These are phyloP conservation scores for Myotis yumanensis DNA, from an alignment of 2,113 vertebrate species.

Conservation along the genomic window DNA sequence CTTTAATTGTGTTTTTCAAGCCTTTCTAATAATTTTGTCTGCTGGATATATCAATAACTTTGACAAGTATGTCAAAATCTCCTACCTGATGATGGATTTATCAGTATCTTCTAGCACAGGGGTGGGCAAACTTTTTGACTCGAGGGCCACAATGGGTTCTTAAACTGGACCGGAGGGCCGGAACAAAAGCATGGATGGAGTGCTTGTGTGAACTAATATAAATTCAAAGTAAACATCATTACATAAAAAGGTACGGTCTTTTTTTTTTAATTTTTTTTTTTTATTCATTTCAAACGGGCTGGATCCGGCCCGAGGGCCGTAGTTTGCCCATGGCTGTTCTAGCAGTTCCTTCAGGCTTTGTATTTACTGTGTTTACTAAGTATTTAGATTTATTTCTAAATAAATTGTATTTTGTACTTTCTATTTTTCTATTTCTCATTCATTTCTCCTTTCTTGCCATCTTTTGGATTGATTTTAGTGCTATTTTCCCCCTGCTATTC, in stretches of 20 bases:
- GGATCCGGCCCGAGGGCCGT: too few relatives aligned
- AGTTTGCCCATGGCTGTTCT: too few relatives aligned
- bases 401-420: background rate
- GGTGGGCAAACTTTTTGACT: too few relatives aligned
- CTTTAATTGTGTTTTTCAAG: background rate
- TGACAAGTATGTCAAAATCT: background rate
- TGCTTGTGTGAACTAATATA: too few relatives aligned
- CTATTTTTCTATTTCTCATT: background rate
- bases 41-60: background rate
- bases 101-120: background rate
- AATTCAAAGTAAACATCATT: too few relatives aligned
- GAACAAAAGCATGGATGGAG: too few relatives aligned
- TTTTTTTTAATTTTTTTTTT: too few relatives aligned
- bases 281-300: too few relatives aligned
- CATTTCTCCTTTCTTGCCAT: background rate
- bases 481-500: background rate
- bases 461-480: background rate
- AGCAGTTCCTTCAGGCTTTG: background rate
- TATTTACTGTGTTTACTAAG: background rate
- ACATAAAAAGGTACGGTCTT: too few relatives aligned
- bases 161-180: too few relatives aligned
- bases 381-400: background rate
- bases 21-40: slow-evolving; percentile 10
- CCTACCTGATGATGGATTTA: background rate
- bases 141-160: too few relatives aligned